Conservation (phyloP, 2,888 invertebrate species). For the Gandaritis pyraliata region DNA sequence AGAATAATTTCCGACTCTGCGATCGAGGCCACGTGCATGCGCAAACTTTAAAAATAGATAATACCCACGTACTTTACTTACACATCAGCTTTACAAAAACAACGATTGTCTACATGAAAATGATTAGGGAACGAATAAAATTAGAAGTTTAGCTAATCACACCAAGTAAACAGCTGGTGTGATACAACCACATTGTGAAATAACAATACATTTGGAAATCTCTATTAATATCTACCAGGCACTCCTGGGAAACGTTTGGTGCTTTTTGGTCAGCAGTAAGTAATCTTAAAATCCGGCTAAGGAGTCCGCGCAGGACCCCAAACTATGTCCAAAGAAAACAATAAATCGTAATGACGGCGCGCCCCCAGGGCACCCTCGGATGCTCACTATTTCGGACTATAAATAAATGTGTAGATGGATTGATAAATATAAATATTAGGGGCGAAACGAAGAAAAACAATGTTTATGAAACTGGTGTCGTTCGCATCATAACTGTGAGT, state of each 20-base stretch:
- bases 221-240: constrained; percentile 40
- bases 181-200: constrained; percentile 9
- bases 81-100: constrained; percentile 57
- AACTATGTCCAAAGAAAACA: constrained; percentile 80
- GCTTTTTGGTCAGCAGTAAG: constrained; percentile 57
- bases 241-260: constrained; percentile 54
- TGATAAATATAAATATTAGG: constrained; percentile 85
- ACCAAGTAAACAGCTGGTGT: not conserved
- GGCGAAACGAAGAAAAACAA: constrained; percentile 84
- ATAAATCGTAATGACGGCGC: constrained; percentile 81
- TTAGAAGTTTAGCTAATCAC: constrained; percentile 18
- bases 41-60: constrained; percentile 64
- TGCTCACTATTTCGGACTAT: constrained; percentile 82
- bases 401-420: constrained; percentile 85
- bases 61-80: constrained; percentile 43
- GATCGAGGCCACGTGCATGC: constrained; percentile 62
- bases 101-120: constrained; percentile 48
- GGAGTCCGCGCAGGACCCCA: constrained; percentile 64
- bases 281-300: constrained; percentile 68
- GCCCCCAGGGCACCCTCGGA: constrained; percentile 79
- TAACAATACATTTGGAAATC: constrained; percentile 19
- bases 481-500: constrained; percentile 84
- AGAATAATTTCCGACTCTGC: constrained; percentile 50
- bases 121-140: constrained; percentile 42
- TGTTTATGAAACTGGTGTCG: constrained; percentile 85